Evolutionary conservation across 2,797 vertebrate species (phyloP).

Genomic region (Choloepus didactylus): DNA sequence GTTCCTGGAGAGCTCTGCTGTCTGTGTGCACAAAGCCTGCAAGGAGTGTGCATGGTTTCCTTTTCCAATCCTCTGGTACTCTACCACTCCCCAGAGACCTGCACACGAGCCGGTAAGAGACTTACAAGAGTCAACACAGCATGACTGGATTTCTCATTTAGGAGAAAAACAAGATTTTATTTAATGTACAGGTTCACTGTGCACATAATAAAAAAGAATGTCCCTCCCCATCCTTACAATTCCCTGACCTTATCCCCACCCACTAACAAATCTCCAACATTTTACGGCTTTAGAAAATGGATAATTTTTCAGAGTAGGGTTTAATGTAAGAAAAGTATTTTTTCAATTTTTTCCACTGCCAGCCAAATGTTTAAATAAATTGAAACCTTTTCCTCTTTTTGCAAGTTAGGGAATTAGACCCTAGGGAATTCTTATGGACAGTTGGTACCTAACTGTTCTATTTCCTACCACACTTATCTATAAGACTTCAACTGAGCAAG

Average conservation of each 20-base stretch:
- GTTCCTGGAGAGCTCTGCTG: neutral
- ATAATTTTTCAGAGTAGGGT: slow-evolving; percentile 6
- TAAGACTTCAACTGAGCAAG: neutral
- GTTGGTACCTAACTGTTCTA: neutral
- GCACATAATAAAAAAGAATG: neutral
- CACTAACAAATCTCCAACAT: neutral
- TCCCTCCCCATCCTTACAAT: neutral
- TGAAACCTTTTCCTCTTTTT: neutral
- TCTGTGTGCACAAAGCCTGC: accelerated
- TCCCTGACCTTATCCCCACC: neutral
- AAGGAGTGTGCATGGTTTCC: neutral
- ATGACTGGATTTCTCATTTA: neutral
- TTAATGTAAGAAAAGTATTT: slow-evolving; percentile 2
- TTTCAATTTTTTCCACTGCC: slow-evolving; percentile 16
- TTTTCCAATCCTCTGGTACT: neutral
- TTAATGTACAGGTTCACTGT: neutral
- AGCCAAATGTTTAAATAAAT: slow-evolving; percentile 44
- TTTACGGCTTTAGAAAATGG: neutral
- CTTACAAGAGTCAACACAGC: neutral
- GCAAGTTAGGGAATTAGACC: slow-evolving; percentile 15
- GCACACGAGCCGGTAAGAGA: accelerated
- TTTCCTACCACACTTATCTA: slow-evolving; percentile 20
- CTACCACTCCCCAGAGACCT: neutral
- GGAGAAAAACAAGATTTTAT: neutral
- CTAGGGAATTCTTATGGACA: slow-evolving; percentile 14